phyloP scores from a whole-genome alignment of 2,888 invertebrate species.

The Cynaeus angustus region DNA sequence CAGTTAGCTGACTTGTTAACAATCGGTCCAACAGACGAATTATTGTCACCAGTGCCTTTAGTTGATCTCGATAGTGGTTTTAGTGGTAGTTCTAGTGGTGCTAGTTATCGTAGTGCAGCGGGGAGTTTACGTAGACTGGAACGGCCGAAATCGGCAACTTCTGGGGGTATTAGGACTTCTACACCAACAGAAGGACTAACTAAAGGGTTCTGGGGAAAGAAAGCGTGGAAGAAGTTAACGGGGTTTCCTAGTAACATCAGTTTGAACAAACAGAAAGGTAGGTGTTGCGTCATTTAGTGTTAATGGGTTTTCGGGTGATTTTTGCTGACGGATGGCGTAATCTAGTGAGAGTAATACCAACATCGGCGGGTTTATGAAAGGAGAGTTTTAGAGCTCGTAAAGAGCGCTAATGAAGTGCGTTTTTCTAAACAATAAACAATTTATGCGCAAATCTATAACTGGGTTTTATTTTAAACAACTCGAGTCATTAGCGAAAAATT shows the following conservation, averaged over 20 bases:
- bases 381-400: background rate
- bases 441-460: constrained; percentile 15
- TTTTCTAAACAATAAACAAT: constrained; percentile 5
- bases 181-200: constrained; percentile 56
- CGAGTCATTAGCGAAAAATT: background rate
- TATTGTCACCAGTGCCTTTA: constrained; percentile 79
- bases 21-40: constrained; percentile 82
- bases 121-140: constrained; percentile 76
- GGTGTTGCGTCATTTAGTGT: constrained; percentile 57
- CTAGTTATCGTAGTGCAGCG: constrained; percentile 78
- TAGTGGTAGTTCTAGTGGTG: constrained; percentile 88
- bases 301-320: background rate
- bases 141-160: constrained; percentile 68
- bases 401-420: constrained; percentile 5
- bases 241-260: constrained; percentile 83
- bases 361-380: background rate
- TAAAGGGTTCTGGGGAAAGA: constrained; percentile 82
- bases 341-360: too few species aligned
- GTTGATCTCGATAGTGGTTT: constrained; percentile 86
- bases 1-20: constrained; percentile 80
- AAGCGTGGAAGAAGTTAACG: constrained; percentile 86
- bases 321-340: too few species aligned
- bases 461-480: background rate
- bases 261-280: constrained; percentile 80
- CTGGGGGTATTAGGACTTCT: constrained; percentile 54